phyloP scores from a whole-genome alignment of 2,797 vertebrate species.

The Basileuterus tristriatus region DNA sequence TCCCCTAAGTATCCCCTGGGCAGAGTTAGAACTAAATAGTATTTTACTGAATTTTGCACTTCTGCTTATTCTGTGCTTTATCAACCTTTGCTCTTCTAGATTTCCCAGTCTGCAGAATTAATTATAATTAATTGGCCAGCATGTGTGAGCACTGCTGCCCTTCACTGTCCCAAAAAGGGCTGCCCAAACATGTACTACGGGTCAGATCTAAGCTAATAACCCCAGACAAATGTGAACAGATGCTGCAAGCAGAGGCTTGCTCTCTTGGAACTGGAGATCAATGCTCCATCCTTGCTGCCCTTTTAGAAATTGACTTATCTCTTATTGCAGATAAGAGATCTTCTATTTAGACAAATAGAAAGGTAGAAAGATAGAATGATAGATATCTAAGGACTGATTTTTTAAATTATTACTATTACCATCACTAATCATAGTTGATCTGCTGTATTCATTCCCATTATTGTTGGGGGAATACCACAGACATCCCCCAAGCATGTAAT shows the following conservation, averaged over 20 bases:
- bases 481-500: not conserved
- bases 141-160: not conserved
- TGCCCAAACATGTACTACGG: not conserved
- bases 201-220: not conserved
- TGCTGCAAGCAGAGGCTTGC: not conserved
- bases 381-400: not conserved
- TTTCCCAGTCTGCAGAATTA: slow-evolving; percentile 34
- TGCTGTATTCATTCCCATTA: not conserved
- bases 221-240: not conserved
- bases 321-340: not conserved
- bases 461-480: not conserved
- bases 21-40: not conserved
- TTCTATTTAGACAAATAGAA: not conserved
- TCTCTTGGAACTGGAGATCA: not conserved
- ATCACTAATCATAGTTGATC: not conserved
- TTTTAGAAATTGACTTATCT: not conserved
- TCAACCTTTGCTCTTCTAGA: slow-evolving; percentile 25
- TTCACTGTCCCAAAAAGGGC: not conserved
- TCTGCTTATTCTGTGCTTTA: slow-evolving; percentile 3
- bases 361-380: not conserved
- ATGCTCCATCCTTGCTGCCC: not conserved
- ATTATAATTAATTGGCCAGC: not conserved
- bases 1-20: not conserved
- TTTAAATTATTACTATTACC: not conserved
- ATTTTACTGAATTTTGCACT: not conserved